Percentiles rank a stretch among this genome's conserved stretches.
phyloP scores from a whole-genome alignment of 2,113 vertebrate genomes.

The Microcebus lehilahytsara region DNA sequence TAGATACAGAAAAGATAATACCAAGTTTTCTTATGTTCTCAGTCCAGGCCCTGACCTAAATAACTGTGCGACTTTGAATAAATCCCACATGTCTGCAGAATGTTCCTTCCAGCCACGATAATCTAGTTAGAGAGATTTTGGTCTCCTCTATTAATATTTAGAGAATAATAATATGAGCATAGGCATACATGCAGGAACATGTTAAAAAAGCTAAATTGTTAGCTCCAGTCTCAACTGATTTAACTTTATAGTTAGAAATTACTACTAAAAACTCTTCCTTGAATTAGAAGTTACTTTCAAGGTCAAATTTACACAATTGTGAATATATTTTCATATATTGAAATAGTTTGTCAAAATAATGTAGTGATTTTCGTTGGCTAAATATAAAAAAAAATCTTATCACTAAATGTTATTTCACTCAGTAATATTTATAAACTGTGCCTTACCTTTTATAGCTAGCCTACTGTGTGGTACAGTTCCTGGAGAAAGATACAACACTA shows the following conservation, averaged over 20 bases:
- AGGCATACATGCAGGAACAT: background rate
- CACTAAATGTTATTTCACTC: background rate
- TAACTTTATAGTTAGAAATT: constrained; percentile 38
- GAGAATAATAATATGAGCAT: background rate
- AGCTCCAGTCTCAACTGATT: background rate
- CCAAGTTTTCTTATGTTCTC: constrained; percentile 5
- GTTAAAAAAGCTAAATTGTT: background rate
- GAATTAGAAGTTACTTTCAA: constrained; percentile 24
- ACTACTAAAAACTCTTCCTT: constrained; percentile 36
- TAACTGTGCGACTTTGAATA: constrained; percentile 48
- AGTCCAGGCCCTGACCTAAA: constrained; percentile 41
- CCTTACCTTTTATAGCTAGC: constrained; percentile 91
- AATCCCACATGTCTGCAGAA: background rate
- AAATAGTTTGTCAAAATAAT: constrained; percentile 64
- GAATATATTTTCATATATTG: constrained; percentile 45
- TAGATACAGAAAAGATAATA: background rate
- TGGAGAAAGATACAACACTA: constrained; percentile 98
- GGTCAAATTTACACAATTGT: background rate
- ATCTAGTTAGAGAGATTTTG: background rate
- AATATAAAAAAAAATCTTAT: constrained; percentile 57
- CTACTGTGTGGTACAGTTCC: constrained; percentile 98
- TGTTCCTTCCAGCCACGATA: background rate
- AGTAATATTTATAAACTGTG: constrained; percentile 59
- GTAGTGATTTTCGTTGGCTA: constrained; percentile 63
- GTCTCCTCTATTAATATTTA: background rate